These are phyloP conservation scores for Thymallus thymallus DNA, from an alignment of 2,113 vertebrate species.

Conservation along the genomic window DNA sequence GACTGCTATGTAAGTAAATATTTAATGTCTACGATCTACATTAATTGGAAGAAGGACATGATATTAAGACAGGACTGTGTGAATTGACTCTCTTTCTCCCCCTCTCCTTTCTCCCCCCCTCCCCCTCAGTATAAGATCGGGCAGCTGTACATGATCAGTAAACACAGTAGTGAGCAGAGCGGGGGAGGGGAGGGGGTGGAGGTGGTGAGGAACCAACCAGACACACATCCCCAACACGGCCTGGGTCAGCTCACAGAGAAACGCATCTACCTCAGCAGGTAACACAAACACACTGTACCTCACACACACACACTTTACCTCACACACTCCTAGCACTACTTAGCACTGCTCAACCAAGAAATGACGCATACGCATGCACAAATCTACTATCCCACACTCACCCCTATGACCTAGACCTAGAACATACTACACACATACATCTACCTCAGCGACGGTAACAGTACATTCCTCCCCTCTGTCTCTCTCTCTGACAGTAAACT, in stretches of 20 bases:
- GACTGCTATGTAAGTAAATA: conserved; percentile 59
- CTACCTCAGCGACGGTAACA: too few species aligned
- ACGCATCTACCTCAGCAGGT: conserved; percentile 89
- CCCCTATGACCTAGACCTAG: neutral
- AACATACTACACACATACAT: too few species aligned
- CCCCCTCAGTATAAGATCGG: conserved; percentile 82
- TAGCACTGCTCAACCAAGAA: neutral
- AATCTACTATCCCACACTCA: neutral
- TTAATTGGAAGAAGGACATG: conserved; percentile 58
- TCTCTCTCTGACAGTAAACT: conserved; percentile 69
- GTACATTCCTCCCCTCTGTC: neutral
- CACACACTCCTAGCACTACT: too few species aligned
- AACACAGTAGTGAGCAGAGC: conserved; percentile 89
- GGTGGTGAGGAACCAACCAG: conserved; percentile 83
- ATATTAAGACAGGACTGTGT: conserved; percentile 41
- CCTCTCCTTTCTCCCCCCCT: neutral
- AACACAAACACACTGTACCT: conserved; percentile 14
- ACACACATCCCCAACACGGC: conserved; percentile 81
- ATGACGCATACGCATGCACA: neutral
- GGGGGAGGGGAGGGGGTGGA: conserved; percentile 86
- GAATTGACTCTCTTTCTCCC: conserved; percentile 29
- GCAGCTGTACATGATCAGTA: conserved; percentile 94
- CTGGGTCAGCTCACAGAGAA: conserved; percentile 87
- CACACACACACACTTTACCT: neutral
- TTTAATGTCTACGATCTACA: conserved; percentile 54